Conservation (phyloP, 2,888 invertebrate genomes). For the Rhagium mordax region DNA sequence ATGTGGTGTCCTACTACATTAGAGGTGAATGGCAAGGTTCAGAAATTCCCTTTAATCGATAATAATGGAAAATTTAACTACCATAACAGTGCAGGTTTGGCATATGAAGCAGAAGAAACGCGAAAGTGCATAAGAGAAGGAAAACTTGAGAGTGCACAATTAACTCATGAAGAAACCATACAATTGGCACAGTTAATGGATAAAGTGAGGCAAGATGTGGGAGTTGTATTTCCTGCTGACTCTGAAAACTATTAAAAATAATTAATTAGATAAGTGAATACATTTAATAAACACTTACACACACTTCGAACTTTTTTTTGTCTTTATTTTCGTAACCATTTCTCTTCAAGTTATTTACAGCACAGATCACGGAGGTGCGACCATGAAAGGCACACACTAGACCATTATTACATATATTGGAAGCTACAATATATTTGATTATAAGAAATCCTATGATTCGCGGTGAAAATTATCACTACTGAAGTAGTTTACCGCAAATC, state of each 20-base stretch:
- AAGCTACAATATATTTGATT: no score
- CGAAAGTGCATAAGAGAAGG: conserved; percentile 78
- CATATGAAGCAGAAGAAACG: conserved; percentile 85
- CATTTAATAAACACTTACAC: no score
- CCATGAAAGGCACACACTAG: no score
- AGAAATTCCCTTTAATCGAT: conserved; percentile 30
- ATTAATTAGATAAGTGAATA: no score
- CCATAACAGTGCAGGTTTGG: conserved; percentile 80
- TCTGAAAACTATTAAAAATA: conserved; percentile 7
- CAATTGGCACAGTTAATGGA: conserved; percentile 48
- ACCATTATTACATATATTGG: no score
- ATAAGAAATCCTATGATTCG: no score
- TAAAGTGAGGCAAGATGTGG: conserved; percentile 42
- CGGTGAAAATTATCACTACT: no score
- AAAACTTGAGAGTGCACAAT: conserved; percentile 40
- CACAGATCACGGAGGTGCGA: no score
- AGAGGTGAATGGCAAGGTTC: conserved; percentile 74
- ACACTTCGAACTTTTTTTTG: no score
- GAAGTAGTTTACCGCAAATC: no score
- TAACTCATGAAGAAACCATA: conserved; percentile 44
- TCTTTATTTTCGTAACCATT: no score
- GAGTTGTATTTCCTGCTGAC: conserved; percentile 43
- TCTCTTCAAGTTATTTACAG: no score
- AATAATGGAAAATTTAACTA: conserved; percentile 64
- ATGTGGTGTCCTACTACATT: conserved; percentile 83